phyloP scores from a whole-genome alignment of 2,113 vertebrate genomes.

The Oophaga pumilio region DNA sequence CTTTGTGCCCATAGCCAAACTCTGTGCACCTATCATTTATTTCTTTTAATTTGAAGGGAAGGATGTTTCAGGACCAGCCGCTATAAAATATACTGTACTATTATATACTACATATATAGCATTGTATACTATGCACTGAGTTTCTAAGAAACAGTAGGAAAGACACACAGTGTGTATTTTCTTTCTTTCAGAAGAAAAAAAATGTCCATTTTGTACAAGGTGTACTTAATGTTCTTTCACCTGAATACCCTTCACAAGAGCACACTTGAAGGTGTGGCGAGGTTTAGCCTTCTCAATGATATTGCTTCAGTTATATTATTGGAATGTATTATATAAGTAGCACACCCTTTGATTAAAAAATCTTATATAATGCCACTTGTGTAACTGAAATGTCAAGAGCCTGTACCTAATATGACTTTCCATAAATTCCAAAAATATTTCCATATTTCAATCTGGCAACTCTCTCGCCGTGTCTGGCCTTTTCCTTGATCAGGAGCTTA shows the following conservation, averaged over 20 bases:
- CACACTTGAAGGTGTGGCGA: conserved; percentile 17
- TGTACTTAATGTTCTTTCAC: not conserved
- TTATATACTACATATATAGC: not conserved
- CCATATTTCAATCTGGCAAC: too few species aligned
- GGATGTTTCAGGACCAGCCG: too few species aligned
- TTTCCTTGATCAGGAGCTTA: too few species aligned
- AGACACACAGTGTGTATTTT: not conserved
- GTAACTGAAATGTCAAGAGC: not conserved
- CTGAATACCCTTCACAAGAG: not conserved
- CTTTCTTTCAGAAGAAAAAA: not conserved
- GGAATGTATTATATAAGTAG: conserved; percentile 6
- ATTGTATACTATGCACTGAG: not conserved
- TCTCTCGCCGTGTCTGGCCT: too few species aligned
- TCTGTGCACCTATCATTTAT: too few species aligned
- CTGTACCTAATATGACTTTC: not conserved
- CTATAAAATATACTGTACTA: not conserved
- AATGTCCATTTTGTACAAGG: not conserved
- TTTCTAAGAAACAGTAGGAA: not conserved
- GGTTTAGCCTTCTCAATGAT: not conserved
- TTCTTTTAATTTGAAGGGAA: too few species aligned
- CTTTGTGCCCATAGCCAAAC: too few species aligned
- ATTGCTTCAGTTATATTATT: not conserved
- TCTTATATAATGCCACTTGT: not conserved
- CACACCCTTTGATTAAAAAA: conserved; percentile 19
- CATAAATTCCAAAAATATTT: not conserved